phyloP scores from a whole-genome alignment of 2,888 invertebrate species.

The Dysmachus trigonus region DNA sequence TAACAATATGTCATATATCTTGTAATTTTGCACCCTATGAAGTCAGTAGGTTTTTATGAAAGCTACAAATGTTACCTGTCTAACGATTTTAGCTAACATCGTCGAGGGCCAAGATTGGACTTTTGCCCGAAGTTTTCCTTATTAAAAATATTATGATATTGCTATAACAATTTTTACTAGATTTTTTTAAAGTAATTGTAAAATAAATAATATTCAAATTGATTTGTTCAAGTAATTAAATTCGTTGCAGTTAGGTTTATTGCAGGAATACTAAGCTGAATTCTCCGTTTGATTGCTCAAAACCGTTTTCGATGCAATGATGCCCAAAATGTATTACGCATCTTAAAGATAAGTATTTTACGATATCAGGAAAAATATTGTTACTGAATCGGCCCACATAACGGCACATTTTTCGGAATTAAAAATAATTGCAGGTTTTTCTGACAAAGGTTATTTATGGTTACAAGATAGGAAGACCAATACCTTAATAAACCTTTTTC shows the following conservation, averaged over 20 bases:
- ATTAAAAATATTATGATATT: too few species aligned
- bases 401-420: neutral
- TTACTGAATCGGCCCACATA: neutral
- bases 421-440: neutral
- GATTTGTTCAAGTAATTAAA: neutral
- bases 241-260: neutral
- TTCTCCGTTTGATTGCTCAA: neutral
- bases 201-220: neutral
- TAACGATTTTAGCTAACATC: too few species aligned
- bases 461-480: neutral
- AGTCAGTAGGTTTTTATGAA: too few species aligned
- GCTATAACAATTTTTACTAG: too few species aligned
- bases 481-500: neutral
- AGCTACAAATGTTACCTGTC: too few species aligned
- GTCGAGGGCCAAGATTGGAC: too few species aligned
- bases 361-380: neutral
- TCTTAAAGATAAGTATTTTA: neutral
- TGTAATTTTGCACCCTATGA: too few species aligned
- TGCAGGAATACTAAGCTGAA: neutral
- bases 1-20: too few species aligned
- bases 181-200: too few species aligned
- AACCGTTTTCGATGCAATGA: neutral
- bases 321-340: neutral
- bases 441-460: neutral
- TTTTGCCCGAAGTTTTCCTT: too few species aligned